Conservation (phyloP, 2,888 invertebrate genomes). For the Eugnorisma glareosa region DNA sequence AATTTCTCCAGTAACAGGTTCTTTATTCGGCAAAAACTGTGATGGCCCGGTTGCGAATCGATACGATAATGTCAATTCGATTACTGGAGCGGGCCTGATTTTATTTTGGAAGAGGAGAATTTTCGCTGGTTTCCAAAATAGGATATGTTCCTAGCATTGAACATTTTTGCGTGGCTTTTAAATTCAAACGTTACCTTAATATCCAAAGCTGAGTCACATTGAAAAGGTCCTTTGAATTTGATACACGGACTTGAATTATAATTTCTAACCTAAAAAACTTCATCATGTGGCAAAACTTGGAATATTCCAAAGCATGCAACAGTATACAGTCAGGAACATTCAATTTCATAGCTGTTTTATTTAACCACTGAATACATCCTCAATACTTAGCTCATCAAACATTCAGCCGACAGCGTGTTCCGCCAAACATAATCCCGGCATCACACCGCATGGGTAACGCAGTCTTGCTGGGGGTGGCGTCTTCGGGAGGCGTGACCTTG, state of each 20-base stretch:
- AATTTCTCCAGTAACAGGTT: constrained; percentile 44
- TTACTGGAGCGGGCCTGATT: constrained; percentile 26
- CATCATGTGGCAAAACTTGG: not conserved
- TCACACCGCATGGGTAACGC: constrained; percentile 60
- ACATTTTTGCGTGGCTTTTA: not conserved
- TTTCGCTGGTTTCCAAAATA: not conserved
- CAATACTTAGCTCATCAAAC: constrained; percentile 35
- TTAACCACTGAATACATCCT: constrained; percentile 18
- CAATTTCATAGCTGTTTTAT: not conserved
- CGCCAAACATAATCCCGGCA: constrained; percentile 36
- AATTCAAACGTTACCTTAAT: not conserved
- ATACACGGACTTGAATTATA: not conserved
- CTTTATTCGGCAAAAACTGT: constrained; percentile 42
- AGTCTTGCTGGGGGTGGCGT: constrained; percentile 66
- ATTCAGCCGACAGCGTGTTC: constrained; percentile 37
- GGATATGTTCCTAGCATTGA: not conserved
- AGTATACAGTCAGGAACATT: not conserved
- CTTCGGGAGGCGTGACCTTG: constrained; percentile 74
- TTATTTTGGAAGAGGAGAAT: constrained; percentile 9
- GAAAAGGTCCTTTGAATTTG: not conserved
- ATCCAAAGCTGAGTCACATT: not conserved
- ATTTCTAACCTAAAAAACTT: not conserved
- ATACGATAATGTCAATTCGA: constrained; percentile 24
- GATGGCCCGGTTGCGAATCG: constrained; percentile 36
- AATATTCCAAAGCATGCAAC: not conserved